A percentile compares a stretch with the other conserved stretches of the same genome.
These are phyloP conservation scores for Oenanthe oenanthe DNA, from an alignment of 2,113 vertebrate species.

Conservation along the genomic window DNA sequence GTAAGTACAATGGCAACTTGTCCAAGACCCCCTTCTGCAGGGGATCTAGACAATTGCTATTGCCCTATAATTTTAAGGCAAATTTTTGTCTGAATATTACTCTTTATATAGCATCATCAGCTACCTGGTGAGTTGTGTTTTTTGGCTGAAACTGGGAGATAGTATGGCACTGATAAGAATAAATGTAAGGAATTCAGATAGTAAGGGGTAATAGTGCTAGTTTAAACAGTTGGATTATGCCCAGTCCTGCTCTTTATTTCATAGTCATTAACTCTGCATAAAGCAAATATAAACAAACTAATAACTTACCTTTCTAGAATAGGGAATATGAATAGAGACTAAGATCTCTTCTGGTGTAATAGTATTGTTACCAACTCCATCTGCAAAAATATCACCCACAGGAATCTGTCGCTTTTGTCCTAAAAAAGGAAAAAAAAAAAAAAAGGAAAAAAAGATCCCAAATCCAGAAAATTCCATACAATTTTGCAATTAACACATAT, in stretches of 20 bases:
- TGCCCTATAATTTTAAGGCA: background rate
- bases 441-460: background rate
- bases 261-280: background rate
- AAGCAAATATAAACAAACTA: background rate
- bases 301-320: conserved; percentile 78
- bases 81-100: background rate
- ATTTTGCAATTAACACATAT: background rate
- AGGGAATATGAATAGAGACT: conserved; percentile 83
- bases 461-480: background rate
- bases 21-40: background rate
- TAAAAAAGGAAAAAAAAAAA: background rate
- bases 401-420: conserved; percentile 73
- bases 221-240: background rate
- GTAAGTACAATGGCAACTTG: background rate
- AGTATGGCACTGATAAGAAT: background rate
- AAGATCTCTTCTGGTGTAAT: conserved; percentile 83
- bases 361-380: conserved; percentile 72
- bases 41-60: background rate
- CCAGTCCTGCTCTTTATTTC: background rate
- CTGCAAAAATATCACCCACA: conserved; percentile 83
- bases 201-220: background rate
- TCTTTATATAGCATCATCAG: background rate
- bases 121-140: background rate
- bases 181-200: background rate
- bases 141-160: background rate